A percentile compares a stretch with the other conserved stretches of the same genome.
These are phyloP conservation scores for Orycteropus afer DNA, from an alignment of 2,113 vertebrate species.

Conservation along the genomic window DNA sequence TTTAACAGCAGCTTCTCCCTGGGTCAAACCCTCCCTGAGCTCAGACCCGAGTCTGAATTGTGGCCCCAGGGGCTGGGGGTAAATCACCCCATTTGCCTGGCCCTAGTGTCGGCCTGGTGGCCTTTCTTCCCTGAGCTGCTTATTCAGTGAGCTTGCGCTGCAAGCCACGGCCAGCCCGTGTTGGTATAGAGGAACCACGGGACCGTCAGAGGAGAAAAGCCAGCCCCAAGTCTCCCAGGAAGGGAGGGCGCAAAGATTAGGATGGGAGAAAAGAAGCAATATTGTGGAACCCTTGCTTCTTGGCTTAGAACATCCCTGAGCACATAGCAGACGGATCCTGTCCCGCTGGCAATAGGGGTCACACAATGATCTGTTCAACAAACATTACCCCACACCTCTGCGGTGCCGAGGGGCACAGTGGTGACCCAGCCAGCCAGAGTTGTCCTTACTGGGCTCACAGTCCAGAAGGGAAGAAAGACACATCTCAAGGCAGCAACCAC, in stretches of 20 bases:
- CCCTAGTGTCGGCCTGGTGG: too few relatives aligned
- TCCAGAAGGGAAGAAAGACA: neutral
- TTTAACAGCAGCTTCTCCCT: neutral
- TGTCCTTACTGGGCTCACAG: neutral
- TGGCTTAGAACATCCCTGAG: neutral
- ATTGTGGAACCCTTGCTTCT: neutral
- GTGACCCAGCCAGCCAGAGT: neutral
- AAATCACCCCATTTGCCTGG: neutral
- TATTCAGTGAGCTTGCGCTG: neutral
- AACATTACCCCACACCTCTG: neutral
- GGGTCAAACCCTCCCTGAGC: neutral
- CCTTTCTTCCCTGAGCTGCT: neutral
- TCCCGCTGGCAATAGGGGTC: neutral
- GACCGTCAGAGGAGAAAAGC: neutral
- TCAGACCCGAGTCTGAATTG: accelerated
- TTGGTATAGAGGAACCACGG: neutral
- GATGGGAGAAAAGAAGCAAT: neutral
- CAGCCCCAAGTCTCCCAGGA: neutral
- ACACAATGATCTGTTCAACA: neutral
- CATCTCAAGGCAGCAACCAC: neutral
- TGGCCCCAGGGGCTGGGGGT: neutral
- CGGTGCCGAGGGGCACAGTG: neutral
- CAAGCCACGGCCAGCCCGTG: neutral
- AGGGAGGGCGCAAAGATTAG: neutral
- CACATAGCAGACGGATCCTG: neutral